Evolutionary conservation across 2,113 vertebrate genomes (phyloP).

Genomic region (Semicossyphus pulcher): DNA sequence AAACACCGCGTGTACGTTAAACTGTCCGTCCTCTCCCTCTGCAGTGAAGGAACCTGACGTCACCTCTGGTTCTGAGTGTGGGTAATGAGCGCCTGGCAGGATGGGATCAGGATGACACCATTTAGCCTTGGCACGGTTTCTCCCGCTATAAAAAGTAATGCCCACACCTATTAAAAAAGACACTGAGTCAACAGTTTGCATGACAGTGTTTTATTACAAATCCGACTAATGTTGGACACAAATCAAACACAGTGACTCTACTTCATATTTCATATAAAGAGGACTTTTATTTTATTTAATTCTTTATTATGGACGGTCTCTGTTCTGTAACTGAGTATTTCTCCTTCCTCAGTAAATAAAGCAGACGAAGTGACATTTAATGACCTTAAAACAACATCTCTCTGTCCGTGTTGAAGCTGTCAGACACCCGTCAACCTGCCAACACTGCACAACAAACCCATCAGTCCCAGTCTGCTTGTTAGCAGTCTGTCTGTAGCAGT

Average conservation of each 20-base stretch:
- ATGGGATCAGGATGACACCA: background rate
- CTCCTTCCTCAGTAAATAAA: no score
- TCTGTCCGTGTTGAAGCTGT: background rate
- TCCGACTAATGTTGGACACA: slow-evolving; percentile 17
- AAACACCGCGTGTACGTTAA: no score
- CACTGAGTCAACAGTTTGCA: slow-evolving; percentile 61
- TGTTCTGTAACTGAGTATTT: no score
- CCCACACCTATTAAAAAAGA: slow-evolving; percentile 48
- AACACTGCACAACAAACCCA: background rate
- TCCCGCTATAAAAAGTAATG: slow-evolving; percentile 52
- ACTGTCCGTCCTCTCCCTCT: slow-evolving; percentile 7
- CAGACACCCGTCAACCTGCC: slow-evolving; percentile 9
- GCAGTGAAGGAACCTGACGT: background rate
- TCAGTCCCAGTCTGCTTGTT: slow-evolving; percentile 4
- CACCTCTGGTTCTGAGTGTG: background rate
- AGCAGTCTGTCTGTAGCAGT: background rate
- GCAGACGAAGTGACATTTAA: background rate
- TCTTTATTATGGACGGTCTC: background rate
- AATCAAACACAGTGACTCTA: slow-evolving; percentile 1
- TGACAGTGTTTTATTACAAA: slow-evolving; percentile 35
- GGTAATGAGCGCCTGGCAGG: slow-evolving; percentile 25
- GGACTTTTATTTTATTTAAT: background rate
- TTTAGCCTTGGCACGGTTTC: slow-evolving; percentile 40
- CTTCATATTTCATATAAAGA: background rate
- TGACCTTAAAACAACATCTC: background rate